phyloP scores from a whole-genome alignment of 2,113 vertebrate genomes.

The Dipodomys spectabilis region DNA sequence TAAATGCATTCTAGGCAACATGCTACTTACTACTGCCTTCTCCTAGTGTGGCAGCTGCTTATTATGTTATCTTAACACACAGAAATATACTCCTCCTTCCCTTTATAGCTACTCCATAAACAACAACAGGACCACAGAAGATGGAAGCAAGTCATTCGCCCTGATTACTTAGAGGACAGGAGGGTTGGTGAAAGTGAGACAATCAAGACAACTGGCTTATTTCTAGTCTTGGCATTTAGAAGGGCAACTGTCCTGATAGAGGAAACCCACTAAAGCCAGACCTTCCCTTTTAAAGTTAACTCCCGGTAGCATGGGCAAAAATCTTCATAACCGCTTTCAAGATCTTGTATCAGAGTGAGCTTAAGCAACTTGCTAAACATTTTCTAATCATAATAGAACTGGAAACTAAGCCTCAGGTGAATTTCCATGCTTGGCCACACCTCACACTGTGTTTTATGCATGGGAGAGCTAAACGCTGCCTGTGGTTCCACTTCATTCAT shows the following conservation, averaged over 20 bases:
- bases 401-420: neutral
- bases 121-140: neutral
- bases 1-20: neutral
- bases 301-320: neutral
- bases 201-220: too few relatives aligned
- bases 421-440: too few relatives aligned
- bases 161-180: neutral
- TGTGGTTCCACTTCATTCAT: neutral
- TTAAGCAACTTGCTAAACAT: constrained; percentile 8
- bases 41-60: constrained; percentile 1
- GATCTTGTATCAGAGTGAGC: neutral
- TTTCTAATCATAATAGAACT: neutral
- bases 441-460: neutral
- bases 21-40: neutral
- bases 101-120: neutral
- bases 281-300: neutral
- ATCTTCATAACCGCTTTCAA: neutral
- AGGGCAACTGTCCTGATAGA: neutral
- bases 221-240: neutral
- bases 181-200: neutral
- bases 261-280: neutral
- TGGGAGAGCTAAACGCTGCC: neutral
- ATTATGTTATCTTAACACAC: neutral
- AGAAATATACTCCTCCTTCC: neutral
- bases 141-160: neutral